Conservation (phyloP, 2,888 invertebrate species). For the Spilarctia lutea region DNA sequence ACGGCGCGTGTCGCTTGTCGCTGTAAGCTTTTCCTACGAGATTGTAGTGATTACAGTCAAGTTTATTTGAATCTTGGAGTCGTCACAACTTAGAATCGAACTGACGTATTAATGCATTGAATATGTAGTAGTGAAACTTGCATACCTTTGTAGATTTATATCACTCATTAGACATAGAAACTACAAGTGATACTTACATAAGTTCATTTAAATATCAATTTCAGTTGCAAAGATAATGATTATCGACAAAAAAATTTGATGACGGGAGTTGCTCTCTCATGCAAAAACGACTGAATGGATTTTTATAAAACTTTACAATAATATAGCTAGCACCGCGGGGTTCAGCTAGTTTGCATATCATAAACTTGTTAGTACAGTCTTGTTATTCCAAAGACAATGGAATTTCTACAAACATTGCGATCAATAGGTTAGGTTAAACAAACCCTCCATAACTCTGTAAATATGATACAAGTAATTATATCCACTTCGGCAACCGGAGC, state of each 20-base stretch:
- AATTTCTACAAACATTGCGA: not conserved
- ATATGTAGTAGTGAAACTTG: not conserved
- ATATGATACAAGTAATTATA: slow-evolving; percentile 50
- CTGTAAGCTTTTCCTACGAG: not conserved
- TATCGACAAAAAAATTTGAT: too few species aligned
- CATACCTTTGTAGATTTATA: not conserved
- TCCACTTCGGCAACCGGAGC: slow-evolving; percentile 4
- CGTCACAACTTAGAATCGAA: not conserved
- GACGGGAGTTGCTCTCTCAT: too few species aligned
- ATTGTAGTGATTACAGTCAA: not conserved
- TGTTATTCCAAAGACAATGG: not conserved
- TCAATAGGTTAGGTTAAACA: slow-evolving; percentile 11
- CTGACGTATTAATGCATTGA: not conserved
- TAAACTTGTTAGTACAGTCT: not conserved
- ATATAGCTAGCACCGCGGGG: too few species aligned
- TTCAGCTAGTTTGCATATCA: too few species aligned
- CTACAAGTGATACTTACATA: not conserved
- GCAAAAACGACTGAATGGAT: too few species aligned
- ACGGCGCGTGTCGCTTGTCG: not conserved
- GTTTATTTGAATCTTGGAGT: not conserved
- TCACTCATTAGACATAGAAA: not conserved
- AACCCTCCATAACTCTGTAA: slow-evolving; percentile 41
- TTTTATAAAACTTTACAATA: too few species aligned
- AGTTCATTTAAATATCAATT: too few species aligned
- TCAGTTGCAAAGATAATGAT: too few species aligned